Evolutionary conservation across 2,888 invertebrate species (phyloP), one percentile per base, ranked within the genome.

Genomic region (Hyposoter dolosus): DNA sequence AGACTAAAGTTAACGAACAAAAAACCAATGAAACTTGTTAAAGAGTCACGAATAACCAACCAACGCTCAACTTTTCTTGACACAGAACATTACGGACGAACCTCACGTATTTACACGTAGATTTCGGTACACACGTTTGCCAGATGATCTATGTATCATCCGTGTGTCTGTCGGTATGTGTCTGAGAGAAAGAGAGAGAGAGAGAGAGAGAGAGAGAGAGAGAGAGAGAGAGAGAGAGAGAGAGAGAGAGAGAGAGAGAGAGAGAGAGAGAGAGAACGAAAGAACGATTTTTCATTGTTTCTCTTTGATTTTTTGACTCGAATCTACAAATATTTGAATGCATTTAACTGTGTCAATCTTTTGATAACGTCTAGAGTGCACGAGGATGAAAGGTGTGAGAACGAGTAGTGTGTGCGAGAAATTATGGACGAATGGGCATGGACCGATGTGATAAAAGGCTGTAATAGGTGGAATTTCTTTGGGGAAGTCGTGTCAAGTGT

Each of bases 401-500:
- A 60, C 28, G 28, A 60, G 60, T 15, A 4, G 43, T 15, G 68
- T 12, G 68, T 43, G 43, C 23, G 19, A 68, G 12, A 19, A 43
- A 35, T 66, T 5, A 40, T 35, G 66, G 40, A 40, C 6, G 6
- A 32, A 43, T 40, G 23, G 68, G 68, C 23, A 43, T 9, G 19
- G 19, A 45, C 43, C 60, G 43, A 15, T 69, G 60, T 9, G 35
- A 60, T 5, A 7, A 23, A 43, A 43, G n/a, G 19, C 1, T 28
- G 40, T n/a, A n/a, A 47, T 35, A 65, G 76, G 47, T 32, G 66
- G 23, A 65, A 35, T 19, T 50, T 47, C 7, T 28, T 23, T n/a
- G 43, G 43, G 35, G 35, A 35, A 63, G 6, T 63, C 66, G 78
- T 78, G 78, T 53, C 78, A 78, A 76, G 77, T 77, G 78, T 56